Percentiles rank a stretch among this genome's conserved stretches.
Evolutionary conservation across 2,888 invertebrate species (phyloP).

Genomic region (Pinctada fucata): DNA sequence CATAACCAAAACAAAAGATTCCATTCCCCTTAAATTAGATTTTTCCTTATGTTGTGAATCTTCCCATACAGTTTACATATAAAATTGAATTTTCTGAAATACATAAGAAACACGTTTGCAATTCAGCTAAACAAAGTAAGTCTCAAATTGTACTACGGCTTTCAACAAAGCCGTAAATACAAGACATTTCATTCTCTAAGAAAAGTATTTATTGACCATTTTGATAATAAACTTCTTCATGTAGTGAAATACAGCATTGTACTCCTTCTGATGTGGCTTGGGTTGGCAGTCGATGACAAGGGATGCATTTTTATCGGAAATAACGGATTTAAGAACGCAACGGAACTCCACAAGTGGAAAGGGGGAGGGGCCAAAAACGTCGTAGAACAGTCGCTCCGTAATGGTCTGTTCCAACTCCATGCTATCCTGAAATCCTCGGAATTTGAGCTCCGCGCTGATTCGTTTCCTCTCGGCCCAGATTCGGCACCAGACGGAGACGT

Average conservation of each 20-base stretch:
- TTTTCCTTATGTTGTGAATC: too few species aligned
- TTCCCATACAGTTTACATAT: too few species aligned
- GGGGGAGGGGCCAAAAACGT: conserved; percentile 20
- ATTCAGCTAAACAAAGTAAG: too few species aligned
- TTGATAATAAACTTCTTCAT: conserved; percentile 52
- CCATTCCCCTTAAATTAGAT: too few species aligned
- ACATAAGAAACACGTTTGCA: too few species aligned
- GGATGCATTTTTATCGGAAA: conserved; percentile 24
- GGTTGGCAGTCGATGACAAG: conserved; percentile 23
- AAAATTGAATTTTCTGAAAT: too few species aligned
- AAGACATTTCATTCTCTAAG: too few species aligned
- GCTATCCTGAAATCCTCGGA: conserved; percentile 32
- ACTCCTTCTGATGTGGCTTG: conserved; percentile 44
- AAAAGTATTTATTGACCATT: conserved; percentile 50
- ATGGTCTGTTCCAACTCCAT: conserved; percentile 36
- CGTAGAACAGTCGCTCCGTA: conserved; percentile 38
- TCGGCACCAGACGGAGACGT: conserved; percentile 52
- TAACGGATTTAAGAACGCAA: conserved; percentile 31
- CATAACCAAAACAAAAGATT: too few species aligned
- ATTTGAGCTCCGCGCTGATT: conserved; percentile 37
- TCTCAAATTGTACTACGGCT: too few species aligned
- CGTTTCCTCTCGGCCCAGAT: conserved; percentile 60
- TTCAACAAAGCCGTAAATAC: too few species aligned
- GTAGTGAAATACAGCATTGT: conserved; percentile 54
- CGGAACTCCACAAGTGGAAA: conserved; percentile 31